Conservation (phyloP, 2,888 invertebrate species). For the Pediacus dermestoides region DNA sequence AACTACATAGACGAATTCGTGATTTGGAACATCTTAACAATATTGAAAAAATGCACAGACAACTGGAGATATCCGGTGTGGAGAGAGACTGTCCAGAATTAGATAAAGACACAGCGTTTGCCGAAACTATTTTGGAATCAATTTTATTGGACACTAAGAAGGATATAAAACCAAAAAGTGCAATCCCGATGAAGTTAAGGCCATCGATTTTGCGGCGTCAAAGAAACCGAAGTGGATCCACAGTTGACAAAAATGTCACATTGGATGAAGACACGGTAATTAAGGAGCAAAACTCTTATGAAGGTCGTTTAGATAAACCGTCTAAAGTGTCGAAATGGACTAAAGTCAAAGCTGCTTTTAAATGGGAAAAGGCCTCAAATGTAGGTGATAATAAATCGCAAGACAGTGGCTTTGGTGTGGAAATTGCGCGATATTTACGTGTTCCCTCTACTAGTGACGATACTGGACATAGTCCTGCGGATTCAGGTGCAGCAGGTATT, state of each 20-base stretch:
- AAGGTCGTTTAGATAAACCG: slow-evolving; percentile 27
- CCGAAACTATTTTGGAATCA: slow-evolving; percentile 62
- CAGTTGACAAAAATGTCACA: slow-evolving; percentile 33
- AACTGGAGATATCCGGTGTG: slow-evolving; percentile 47
- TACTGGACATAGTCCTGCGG: slow-evolving; percentile 53
- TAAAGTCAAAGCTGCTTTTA: slow-evolving; percentile 83
- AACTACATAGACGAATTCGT: slow-evolving; percentile 63
- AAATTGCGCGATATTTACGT: slow-evolving; percentile 54
- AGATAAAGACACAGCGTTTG: slow-evolving; percentile 61
- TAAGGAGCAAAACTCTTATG: slow-evolving; percentile 17
- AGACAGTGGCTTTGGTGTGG: slow-evolving; percentile 50
- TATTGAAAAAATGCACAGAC: slow-evolving; percentile 59
- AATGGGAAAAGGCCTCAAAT: slow-evolving; percentile 71
- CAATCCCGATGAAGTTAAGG: slow-evolving; percentile 40
- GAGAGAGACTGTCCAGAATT: slow-evolving; percentile 55
- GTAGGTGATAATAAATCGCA: slow-evolving; percentile 47
- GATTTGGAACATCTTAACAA: slow-evolving; percentile 71
- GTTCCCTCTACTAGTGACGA: slow-evolving; percentile 52
- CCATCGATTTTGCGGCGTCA: slow-evolving; percentile 55
- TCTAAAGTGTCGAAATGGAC: slow-evolving; percentile 83
- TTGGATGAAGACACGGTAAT: slow-evolving; percentile 17
- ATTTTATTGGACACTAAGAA: slow-evolving; percentile 53
- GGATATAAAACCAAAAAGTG: slow-evolving; percentile 43
- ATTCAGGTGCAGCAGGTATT: slow-evolving; percentile 54
- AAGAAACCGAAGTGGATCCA: slow-evolving; percentile 62